These are phyloP conservation scores for Brachionus manjavacas DNA, from an alignment of 1,140 invertebrate species.

Conservation along the genomic window DNA sequence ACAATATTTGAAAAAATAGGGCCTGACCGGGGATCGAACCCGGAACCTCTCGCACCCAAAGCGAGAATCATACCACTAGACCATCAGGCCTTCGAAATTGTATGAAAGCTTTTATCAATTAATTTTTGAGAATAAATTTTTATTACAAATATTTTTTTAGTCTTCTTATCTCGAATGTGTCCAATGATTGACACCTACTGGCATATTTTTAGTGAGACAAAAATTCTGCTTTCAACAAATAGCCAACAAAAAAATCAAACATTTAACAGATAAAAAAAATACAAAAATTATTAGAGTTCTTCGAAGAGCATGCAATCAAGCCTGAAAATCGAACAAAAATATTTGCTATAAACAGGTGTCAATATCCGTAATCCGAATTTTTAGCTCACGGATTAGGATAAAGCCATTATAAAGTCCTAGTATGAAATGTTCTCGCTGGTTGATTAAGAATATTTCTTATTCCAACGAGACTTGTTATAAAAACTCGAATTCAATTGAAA, in stretches of 20 bases:
- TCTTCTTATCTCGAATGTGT: background rate
- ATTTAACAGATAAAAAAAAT: background rate
- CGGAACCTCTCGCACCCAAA: background rate
- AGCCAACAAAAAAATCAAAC: background rate
- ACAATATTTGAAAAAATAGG: too few relatives aligned
- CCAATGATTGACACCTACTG: background rate
- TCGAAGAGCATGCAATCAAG: background rate
- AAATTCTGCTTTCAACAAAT: background rate
- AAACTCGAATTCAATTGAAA: background rate
- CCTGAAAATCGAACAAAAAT: background rate
- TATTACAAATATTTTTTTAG: background rate
- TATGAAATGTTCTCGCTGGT: background rate
- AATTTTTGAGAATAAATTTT: background rate
- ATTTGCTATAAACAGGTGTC: conserved; percentile 31
- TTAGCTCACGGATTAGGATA: background rate
- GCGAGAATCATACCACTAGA: background rate
- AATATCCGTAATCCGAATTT: conserved; percentile 13
- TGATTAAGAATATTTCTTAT: background rate
- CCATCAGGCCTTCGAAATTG: background rate
- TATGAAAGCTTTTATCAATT: background rate
- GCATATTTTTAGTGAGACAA: background rate
- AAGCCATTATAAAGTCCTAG: conserved; percentile 20
- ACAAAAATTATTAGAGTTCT: background rate
- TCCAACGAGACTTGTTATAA: conserved; percentile 13
- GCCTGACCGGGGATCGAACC: background rate